Conservation (phyloP, 2,888 invertebrate genomes). For the Caenorhabditis macrosperma region DNA sequence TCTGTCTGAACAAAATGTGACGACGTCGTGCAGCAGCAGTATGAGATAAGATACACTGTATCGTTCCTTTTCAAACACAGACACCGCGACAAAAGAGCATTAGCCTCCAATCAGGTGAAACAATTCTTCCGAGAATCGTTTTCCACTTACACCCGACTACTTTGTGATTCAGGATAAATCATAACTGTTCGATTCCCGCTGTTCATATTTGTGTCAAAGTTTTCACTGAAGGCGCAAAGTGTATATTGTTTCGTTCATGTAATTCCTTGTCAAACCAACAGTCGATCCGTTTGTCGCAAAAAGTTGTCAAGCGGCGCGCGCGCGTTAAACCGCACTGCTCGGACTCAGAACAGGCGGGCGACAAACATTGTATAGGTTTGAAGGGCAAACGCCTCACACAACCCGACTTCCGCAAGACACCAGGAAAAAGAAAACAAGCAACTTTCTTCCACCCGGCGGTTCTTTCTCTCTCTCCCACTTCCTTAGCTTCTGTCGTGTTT, state of each 20-base stretch:
- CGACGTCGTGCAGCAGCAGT: too few relatives aligned
- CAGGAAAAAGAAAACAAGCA: constrained; percentile 49
- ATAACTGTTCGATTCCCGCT: too few relatives aligned
- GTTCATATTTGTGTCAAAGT: neutral
- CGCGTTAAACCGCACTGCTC: constrained; percentile 36
- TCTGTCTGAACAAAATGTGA: too few relatives aligned
- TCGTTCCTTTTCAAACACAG: too few relatives aligned
- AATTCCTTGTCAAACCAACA: constrained; percentile 15
- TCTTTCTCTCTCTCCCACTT: neutral
- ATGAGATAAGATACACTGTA: too few relatives aligned
- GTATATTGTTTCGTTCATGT: neutral
- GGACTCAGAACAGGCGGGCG: constrained; percentile 51
- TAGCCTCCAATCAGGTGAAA: too few relatives aligned
- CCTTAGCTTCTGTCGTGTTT: constrained; percentile 13
- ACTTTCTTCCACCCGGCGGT: constrained; percentile 24
- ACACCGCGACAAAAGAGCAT: too few relatives aligned
- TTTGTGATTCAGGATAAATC: too few relatives aligned
- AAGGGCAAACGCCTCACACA: constrained; percentile 53
- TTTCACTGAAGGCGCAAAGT: neutral
- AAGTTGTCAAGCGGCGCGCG: constrained; percentile 49
- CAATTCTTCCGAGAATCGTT: too few relatives aligned
- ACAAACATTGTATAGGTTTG: constrained; percentile 55
- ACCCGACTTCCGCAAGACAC: constrained; percentile 35
- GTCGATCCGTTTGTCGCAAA: constrained; percentile 53
- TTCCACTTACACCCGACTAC: too few relatives aligned